Base-by-base conservation (phyloP, 2,113 vertebrate genomes). In the Cricetomys ansorgei region DNA sequence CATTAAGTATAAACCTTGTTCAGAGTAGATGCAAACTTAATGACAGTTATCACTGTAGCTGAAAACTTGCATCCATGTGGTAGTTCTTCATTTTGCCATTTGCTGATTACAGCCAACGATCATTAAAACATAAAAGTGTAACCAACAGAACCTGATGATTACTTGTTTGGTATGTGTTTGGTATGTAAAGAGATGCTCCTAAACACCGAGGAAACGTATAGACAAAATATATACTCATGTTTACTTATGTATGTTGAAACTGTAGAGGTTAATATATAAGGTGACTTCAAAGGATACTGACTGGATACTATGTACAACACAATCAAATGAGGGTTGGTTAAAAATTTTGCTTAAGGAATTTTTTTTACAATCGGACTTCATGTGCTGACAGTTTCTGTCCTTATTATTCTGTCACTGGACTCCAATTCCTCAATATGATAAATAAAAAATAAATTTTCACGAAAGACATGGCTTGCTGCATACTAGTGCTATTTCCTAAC, bases 261-360 rank as follows among this genome's bases (percentile, higher is more conserved):
- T 59, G 21, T 34, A 19, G 8, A 76, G 45, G 19, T 40, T 76
- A 17, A 31, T 25, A 45, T 31, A 19, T 55, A 37, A 45, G 27
- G 29, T 76, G 31, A 25, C 19, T 59, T 86, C n/a, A 37, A 76
- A 76, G 55, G 48, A 43, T 45, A 37, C 0, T 29, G 29, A 75
- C 3, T 45, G 3, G n/a, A 7, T 45, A 9, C 9, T 10, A 9
- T 3, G 23, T 40, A 40, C 31, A n/a, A 34, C 2, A 25, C 25
- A 50, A 40, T 5, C 3, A 3, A 53, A 77, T 43, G 31, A 55
- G 15, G 8, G 17, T 9, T n/a, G 3, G 5, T 13, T 50, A 80
- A 17, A 89, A 19, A 80, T 81, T 29, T 25, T 83, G 27, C 45
- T 70, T 72, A 34, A 73, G 12, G 53, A 23, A n/a, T 7, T 6